Evolutionary conservation across 2,797 vertebrate genomes (phyloP), one percentile per base, ranked within the genome.

Genomic region (Coracias cyanogaster): DNA sequence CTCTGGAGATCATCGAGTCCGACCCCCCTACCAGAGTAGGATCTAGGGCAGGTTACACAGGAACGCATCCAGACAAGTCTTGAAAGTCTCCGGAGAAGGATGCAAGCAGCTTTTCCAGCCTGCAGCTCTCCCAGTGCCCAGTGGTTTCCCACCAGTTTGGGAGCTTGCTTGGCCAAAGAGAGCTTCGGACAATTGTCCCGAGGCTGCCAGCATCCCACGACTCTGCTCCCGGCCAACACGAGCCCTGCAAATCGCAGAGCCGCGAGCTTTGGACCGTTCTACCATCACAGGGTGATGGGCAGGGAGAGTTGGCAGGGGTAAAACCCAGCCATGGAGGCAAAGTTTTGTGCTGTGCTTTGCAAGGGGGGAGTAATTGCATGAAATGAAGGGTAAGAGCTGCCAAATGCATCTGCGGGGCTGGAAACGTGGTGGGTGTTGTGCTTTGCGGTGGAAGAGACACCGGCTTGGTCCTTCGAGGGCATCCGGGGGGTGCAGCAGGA

Each of bases 71-170:
- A 37, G 37, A 37, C 37, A 10, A 10, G 37, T 37, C 37, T 37
- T 37, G 37, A 37, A 37, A 37, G 37, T 37, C 37, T 37, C 37
- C 37, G 10, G 37, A 37, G 37, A 37, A 37, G 37, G 37, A 16
- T 49, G 18, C 4, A 2, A 17, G 49, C 9, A 7, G 58, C 39
- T 48, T n/a, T 51, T 12, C n/a, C 65, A 41, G 54, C 26, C 33
- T 5, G 7, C 1, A 0, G 12, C 35, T 31, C 25, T 10, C 29
- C 19, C 1, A 1, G 5, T 29, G 66, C 29, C 19, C 1, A 1
- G 7, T 33, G 73, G 8, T 46, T 74, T 54, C 15, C 22, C 51
- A 8, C 33, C 60, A 9, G 35, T 18, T 79, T 4, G 0, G 48
- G 48, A 16, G 60, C 31, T 29, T 5, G 19, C 3, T 5, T 45